Base-by-base conservation (phyloP, 2,113 vertebrate species). In the Odocoileus hemionus region DNA sequence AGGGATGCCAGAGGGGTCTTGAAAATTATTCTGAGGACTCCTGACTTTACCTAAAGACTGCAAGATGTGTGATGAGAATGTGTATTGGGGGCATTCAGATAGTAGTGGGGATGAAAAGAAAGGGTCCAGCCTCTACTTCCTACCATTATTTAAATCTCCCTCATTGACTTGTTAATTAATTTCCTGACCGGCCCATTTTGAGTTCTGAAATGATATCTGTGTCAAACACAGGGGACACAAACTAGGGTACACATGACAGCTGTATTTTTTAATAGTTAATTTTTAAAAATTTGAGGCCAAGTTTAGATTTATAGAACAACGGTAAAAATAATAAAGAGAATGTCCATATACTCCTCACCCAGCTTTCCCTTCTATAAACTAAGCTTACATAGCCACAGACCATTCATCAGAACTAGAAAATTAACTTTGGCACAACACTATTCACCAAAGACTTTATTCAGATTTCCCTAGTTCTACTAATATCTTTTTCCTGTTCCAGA, bases 351-450 rank as follows among this genome's bases (percentile, higher is more conserved):
- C 54, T 70, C 19, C 80, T 92, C 3, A 54, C 33, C 33, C 45
- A 82, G n/a, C 36, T 60, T 95, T n/a, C 45, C 23, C 54, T 43
- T 89, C 28, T 36, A 26, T 64, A 45, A 76, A 93, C 7, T 83
- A 83, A 92, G 19, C 25, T 86, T 55, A 70, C 1, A 54, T 14
- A 97, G 82, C 15, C 58, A 91, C 9, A 45, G 67, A 67, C 39
- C 55, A 93, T 55, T 90, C 64, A 82, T 86, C 60, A 89, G 58
- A 89, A 89, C 80, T 86, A 92, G 86, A 58, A 89, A 85, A 86
- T 74, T 54, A 82, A 95, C 55, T 61, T 86, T 90, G 80, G 19
- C 25, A 86, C 2, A 90, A 89, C 47, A 90, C 47, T 61, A 61
- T 25, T 89, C 84, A 88, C 52, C 57, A 74, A 96, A 86, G 67